These are phyloP conservation scores for Acomys russatus DNA, from an alignment of 2,797 vertebrate species.

Conservation along the genomic window DNA sequence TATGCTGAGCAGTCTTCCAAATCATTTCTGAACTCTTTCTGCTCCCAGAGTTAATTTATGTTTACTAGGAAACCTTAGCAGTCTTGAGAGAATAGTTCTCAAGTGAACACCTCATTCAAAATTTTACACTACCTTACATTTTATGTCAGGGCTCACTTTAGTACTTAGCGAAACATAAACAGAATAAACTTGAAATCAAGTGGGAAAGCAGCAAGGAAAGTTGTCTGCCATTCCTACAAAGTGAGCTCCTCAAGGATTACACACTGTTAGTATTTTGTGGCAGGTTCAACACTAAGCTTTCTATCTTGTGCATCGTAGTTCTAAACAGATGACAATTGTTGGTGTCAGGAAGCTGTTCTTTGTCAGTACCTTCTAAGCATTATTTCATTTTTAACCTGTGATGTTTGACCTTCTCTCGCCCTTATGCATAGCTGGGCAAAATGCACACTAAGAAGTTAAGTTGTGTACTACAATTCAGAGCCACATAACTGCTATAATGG, in stretches of 20 bases:
- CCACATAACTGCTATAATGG: not conserved
- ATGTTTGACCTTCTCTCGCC: not conserved
- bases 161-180: slow-evolving; percentile 5
- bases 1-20: not conserved
- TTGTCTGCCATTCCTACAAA: not conserved
- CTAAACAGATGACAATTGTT: not conserved
- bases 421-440: not conserved
- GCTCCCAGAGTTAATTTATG: not conserved
- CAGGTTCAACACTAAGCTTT: not conserved
- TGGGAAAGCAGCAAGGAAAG: not conserved
- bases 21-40: not conserved
- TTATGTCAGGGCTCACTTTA: not conserved
- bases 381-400: not conserved
- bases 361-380: not conserved
- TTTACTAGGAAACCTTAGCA: not conserved
- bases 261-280: not conserved
- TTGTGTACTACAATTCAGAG: not conserved
- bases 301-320: too few relatives aligned
- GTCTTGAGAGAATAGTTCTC: slow-evolving; percentile 11
- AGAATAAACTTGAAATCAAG: slow-evolving; percentile 25
- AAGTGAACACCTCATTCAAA: not conserved
- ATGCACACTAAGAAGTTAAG: slow-evolving; percentile 34
- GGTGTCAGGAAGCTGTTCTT: not conserved
- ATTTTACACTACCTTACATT: not conserved
- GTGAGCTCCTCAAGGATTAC: not conserved